phyloP scores from a whole-genome alignment of 2,888 invertebrate species.

The Athalia circularis region DNA sequence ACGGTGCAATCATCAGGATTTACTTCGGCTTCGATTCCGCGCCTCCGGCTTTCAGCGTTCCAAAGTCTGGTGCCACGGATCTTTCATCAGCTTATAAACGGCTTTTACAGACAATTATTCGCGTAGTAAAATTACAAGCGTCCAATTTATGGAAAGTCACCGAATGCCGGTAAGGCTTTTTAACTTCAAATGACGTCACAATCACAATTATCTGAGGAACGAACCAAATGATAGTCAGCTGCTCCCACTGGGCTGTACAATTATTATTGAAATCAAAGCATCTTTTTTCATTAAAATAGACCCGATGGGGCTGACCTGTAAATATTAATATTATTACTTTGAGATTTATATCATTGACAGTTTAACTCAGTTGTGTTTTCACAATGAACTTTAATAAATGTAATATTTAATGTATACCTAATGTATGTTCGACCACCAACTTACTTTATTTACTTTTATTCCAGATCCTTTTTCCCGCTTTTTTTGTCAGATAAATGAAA shows the following conservation, averaged over 20 bases:
- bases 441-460: too few species aligned
- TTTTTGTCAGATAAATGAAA: too few species aligned
- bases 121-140: not conserved
- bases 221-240: too few species aligned
- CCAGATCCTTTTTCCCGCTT: too few species aligned
- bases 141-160: too few species aligned
- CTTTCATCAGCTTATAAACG: not conserved
- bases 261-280: not conserved
- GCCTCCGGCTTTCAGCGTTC: not conserved
- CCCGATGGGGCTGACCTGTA: slow-evolving; percentile 38
- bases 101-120: not conserved
- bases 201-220: too few species aligned
- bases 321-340: slow-evolving; percentile 20
- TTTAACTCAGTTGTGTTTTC: not conserved
- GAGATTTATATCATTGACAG: slow-evolving; percentile 6
- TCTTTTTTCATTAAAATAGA: slow-evolving; percentile 13
- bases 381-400: not conserved
- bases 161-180: too few species aligned
- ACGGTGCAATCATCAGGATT: not conserved
- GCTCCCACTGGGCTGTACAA: too few species aligned
- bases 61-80: not conserved
- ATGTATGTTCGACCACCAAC: too few species aligned
- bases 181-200: too few species aligned
- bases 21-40: not conserved
- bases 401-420: too few species aligned